Conservation (phyloP, 2,113 vertebrate genomes). For the Triplophysa siluroides region DNA sequence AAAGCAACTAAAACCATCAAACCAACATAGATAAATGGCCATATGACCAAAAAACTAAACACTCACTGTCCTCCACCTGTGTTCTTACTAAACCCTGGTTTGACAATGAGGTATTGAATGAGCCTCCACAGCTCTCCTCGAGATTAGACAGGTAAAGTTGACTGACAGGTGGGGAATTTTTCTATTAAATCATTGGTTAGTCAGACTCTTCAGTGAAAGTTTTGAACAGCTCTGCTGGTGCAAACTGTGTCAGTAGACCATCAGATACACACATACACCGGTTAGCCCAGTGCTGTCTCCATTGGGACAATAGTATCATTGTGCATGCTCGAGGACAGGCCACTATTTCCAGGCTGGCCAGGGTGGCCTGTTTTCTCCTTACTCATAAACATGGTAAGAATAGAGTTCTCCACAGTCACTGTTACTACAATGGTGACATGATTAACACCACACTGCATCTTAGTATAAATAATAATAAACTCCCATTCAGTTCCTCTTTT, state of each 20-base stretch:
- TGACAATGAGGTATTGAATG: not conserved
- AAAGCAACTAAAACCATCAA: too few relatives aligned
- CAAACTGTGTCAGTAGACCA: conserved; percentile 29
- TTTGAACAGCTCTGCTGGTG: not conserved
- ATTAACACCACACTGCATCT: too few relatives aligned
- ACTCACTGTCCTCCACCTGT: not conserved
- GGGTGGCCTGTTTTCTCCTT: conserved; percentile 17
- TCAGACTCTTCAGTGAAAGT: not conserved
- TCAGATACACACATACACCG: conserved; percentile 14
- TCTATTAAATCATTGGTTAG: not conserved
- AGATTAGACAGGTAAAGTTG: not conserved
- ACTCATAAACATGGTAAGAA: not conserved
- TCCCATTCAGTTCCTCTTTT: conserved; percentile 42
- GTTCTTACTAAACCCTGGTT: not conserved
- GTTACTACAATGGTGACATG: not conserved
- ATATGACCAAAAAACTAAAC: not conserved
- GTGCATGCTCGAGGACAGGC: conserved; percentile 53
- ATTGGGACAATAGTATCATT: conserved; percentile 58
- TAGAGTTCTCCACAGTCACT: not conserved
- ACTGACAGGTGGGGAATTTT: conserved; percentile 14
- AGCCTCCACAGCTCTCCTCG: not conserved
- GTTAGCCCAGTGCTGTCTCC: conserved; percentile 45
- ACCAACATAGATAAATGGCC: too few relatives aligned
- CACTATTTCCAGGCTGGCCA: conserved; percentile 26
- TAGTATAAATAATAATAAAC: not conserved